These are phyloP conservation scores for Stichodactyla mertensii DNA, from an alignment of 64 coral and sea anemone species.

Conservation along the genomic window DNA sequence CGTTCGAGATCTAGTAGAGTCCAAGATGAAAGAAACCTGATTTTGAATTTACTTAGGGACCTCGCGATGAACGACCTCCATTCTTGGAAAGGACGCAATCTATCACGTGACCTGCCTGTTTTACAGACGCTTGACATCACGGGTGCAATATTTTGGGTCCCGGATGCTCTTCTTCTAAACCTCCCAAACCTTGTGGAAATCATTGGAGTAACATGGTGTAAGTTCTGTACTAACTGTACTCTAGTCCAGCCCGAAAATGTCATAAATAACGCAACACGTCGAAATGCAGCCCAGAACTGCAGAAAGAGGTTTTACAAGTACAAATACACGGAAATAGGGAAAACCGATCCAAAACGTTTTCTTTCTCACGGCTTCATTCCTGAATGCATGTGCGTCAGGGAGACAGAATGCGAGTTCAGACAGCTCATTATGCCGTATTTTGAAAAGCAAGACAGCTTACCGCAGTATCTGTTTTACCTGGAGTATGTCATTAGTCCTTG, in stretches of 20 bases:
- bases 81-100: slow-evolving; percentile 46
- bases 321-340: slow-evolving; percentile 38
- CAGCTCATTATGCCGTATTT: slow-evolving; percentile 80
- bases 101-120: slow-evolving; percentile 25
- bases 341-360: slow-evolving; percentile 47
- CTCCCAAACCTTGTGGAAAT: slow-evolving; percentile 57
- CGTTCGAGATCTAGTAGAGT: too few relatives aligned
- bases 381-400: slow-evolving; percentile 63
- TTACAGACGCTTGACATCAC: slow-evolving; percentile 62
- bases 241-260: slow-evolving; percentile 49
- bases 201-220: slow-evolving; percentile 70
- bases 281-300: slow-evolving; percentile 41
- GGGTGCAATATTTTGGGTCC: slow-evolving; percentile 50
- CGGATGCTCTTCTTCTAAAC: slow-evolving; percentile 45
- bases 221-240: slow-evolving; percentile 67
- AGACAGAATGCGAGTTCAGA: slow-evolving; percentile 66
- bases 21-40: neutral
- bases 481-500: slow-evolving; percentile 50
- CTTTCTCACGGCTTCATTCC: slow-evolving; percentile 57
- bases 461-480: slow-evolving; percentile 60
- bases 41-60: slow-evolving; percentile 28
- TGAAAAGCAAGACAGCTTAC: slow-evolving; percentile 22
- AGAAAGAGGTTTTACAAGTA: slow-evolving; percentile 28
- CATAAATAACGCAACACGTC: slow-evolving; percentile 20
- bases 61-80: slow-evolving; percentile 41